These are phyloP conservation scores for Oreochromis grahami DNA, from an alignment of 2,797 vertebrate genomes.

Conservation along the genomic window DNA sequence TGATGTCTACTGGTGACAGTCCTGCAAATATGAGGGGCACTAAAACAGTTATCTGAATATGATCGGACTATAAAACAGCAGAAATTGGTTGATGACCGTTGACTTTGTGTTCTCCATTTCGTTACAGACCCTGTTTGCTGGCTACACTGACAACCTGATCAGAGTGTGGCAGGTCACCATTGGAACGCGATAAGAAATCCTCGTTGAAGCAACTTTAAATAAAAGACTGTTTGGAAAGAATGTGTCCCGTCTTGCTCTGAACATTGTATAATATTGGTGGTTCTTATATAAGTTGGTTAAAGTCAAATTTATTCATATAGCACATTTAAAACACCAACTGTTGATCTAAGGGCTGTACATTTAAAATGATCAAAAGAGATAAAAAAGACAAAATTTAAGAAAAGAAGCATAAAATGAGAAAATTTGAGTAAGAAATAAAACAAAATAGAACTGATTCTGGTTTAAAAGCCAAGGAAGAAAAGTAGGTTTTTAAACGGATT, in stretches of 20 bases:
- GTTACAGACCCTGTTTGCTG: constrained; percentile 90
- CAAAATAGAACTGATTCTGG: background rate
- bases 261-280: background rate
- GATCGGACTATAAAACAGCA: background rate
- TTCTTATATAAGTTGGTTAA: background rate
- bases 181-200: constrained; percentile 84
- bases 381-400: rapidly evolving
- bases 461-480: background rate
- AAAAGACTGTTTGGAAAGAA: constrained; percentile 72
- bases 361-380: background rate
- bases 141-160: constrained; percentile 97
- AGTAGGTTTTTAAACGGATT: background rate
- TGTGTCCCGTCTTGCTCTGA: constrained; percentile 20
- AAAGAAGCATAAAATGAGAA: background rate
- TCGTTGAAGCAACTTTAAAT: constrained; percentile 69
- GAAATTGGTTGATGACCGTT: background rate
- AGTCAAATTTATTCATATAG: background rate
- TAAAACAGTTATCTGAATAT: background rate
- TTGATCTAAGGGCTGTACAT: background rate
- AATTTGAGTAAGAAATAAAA: background rate
- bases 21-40: constrained; percentile 84
- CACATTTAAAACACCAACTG: background rate
- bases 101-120: background rate
- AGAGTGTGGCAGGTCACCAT: constrained; percentile 98
- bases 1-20: constrained; percentile 76